Evolutionary conservation across 1,140 invertebrate genomes (phyloP), one percentile per base, ranked within the genome.

Genomic region (Diachasma alloeum): DNA sequence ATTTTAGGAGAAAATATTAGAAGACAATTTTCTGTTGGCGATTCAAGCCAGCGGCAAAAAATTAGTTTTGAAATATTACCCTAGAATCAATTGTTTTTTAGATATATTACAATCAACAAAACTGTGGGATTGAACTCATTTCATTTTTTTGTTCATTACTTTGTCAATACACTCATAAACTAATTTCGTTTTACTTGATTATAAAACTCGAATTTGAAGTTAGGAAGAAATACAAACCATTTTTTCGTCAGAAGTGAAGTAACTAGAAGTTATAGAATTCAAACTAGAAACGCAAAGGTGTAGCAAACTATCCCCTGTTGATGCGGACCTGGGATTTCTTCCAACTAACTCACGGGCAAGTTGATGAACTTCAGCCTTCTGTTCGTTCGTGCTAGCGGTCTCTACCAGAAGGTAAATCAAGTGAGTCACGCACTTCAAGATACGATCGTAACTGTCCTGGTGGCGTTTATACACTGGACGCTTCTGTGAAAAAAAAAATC

Each of bases 371-470:
- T 89, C 73, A 79, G 72, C 39, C 84, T 88, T 87, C 42, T 92
- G 85, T 76, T 91, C 88, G 10, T 87, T 83, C 13, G 91, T 90
- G 81, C 91, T 87, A 48, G 91, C 91, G 75, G 93, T 94, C 86
- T 92, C 90, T 69, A 93, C 87, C 67, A 96, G 88, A 71, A 97
- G 88, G 86, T 95, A 95, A 74, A 97, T 93, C 44, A 97, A 90
- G 88, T 97, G 95, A 0, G 95, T 94, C 4, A 95, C 91, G 81
- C 94, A 95, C 82, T 94, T 94, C 75, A 96, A 87, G 22, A 94
- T 94, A 73, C 93, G 92, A 85, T 97, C 95, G 83, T 95, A 96
- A 88, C 93, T 94, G 76, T 96, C 95, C 79, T 94, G 92, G 83
- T 97, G 96, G 76, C 93, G 90, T 81, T 94, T 94, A 83, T 93